Base-by-base conservation (phyloP, 2,113 vertebrate species). In the Alaudala cheleensis region DNA sequence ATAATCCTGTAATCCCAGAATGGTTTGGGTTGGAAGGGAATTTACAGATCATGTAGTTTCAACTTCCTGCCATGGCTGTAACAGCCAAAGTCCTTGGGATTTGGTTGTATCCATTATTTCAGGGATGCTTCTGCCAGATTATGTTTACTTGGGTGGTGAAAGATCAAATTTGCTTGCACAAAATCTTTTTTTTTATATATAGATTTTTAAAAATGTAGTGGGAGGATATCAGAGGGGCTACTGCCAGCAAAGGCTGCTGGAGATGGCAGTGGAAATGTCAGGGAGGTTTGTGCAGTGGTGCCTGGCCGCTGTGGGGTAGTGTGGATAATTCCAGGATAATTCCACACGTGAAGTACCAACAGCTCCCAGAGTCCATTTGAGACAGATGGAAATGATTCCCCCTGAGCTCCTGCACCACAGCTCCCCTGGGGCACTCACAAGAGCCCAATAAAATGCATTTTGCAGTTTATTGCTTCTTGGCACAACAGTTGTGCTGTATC, bases 211-310 rank as follows among this genome's bases (percentile, higher is more conserved):
- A 85, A 76, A 20, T 56, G 14, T 39, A 76, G 28, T 50, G 51
- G 64, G 39, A 92, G 50, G 56, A 69, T 72, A 26, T 72, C 74
- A 15, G 67, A 93, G 58, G 54, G 14, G 37, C 50, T 86, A 37
- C 42, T 94, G 86, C 82, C 90, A 95, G 67, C 54, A 69, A 33
- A 70, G 45, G 58, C 79, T 92, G 79, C 73, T 85, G 80, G 51
- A 62, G 53, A 58, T 83, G 60, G 54, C 34, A 72, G 42, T 65
- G 39, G 76, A 87, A 87, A 49, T 61, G 79, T 77, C 66, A 70
- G 54, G 1, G 2, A 76, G 45, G 66, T 65, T 85, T 79, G n/a
- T 80, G 80, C 23, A 39, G 79, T 44, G 58, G 71, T 7, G 3
- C 9, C 70, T 73, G 74, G 81, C 57, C 71, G 72, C 37, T 37